Evolutionary conservation across 2,797 vertebrate genomes (phyloP), one percentile per base, ranked within the genome.

Genomic region (Acanthopagrus latus): DNA sequence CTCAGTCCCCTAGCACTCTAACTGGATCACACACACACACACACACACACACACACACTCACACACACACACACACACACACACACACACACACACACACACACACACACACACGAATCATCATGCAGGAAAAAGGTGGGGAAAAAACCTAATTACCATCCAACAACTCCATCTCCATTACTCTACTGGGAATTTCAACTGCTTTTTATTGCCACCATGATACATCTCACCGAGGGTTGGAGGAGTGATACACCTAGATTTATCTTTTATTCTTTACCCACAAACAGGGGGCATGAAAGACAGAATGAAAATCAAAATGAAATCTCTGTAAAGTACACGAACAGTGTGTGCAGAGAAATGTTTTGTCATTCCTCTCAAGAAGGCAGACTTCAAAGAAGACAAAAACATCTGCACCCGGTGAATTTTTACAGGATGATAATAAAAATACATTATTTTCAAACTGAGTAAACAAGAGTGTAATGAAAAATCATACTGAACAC

Each of bases 61-160:
- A 52, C 69, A n/a, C 55, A 38, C 59, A 93, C 96, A 95, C 85
- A 91, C 94, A 95, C 94, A 93, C 83, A 73, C 73, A 63, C 81
- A 86, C 74, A 75, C 57, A 59, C 55, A 64, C 66, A 77, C 71
- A 74, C 96, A 95, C 85, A 91, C 94, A 95, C 94, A 93, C 83
- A 73, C 73, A 63, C 81, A 86, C 74, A 75, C 56, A 59, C 55
- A 64, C 65, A 77, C 85, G 92, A 96, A 96, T 95, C 95, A 95
- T 92, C 91, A 94, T 92, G 94, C 93, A 78, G 86, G 62, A 92
- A 93, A 94, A 97, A 95, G 86, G 92, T 63, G 92, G 90, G 80
- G 88, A 91, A 96, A 97, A 97, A 68, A 97, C 94, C 93, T 94
- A 97, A 97, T 97, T 97, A 97, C 95, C 91, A 94, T 93, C 87